Evolutionary conservation across 2,888 invertebrate species (phyloP), one percentile per base, ranked within the genome.

Genomic region (Drepana falcataria): DNA sequence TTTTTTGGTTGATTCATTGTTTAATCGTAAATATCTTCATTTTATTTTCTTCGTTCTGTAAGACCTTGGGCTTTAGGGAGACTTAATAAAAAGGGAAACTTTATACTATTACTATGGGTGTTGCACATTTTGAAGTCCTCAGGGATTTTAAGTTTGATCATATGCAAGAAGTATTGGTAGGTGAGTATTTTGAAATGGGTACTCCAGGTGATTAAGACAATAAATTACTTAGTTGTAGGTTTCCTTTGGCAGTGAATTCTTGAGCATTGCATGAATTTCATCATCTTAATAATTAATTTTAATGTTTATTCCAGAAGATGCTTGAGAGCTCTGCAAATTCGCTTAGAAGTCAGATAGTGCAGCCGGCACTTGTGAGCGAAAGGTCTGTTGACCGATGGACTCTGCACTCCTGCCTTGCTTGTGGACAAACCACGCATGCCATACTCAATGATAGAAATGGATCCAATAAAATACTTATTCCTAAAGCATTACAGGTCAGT

Each of bases 341-440:
- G 57, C 81, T 89, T 58, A 88, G 91, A 67, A 92, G 89, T 54
- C 89, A 85, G 57, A 92, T 93, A 65, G 89, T 91, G 51, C 94
- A 94, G 73, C 88, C 92, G 47, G 88, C 92, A 35, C 79, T 95
- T 60, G 88, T 94, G 34, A 88, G 92, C 55, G 87, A 91, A 61
- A 87, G 91, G 57, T 80, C 78, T 58, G 81, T 93, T n/a, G 94
- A 93, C 53, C 87, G 89, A 57, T 94, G 94, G 93, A 87, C 84
- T 40, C 71, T 94, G 57, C 91, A 93, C 74, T 91, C 91, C 51
- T 95, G 95, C 80, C 83, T 93, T 55, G 93, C 94, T 66, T 95
- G 95, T 80, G 91, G 89, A 48, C 88, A 92, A 62, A 88, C 91
- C 63, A 94, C 94, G 21, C 94, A 95, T 81, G 94, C 94, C 51